Evolutionary conservation across 2,113 vertebrate genomes (phyloP).

Genomic region (Probosciger aterrimus): DNA sequence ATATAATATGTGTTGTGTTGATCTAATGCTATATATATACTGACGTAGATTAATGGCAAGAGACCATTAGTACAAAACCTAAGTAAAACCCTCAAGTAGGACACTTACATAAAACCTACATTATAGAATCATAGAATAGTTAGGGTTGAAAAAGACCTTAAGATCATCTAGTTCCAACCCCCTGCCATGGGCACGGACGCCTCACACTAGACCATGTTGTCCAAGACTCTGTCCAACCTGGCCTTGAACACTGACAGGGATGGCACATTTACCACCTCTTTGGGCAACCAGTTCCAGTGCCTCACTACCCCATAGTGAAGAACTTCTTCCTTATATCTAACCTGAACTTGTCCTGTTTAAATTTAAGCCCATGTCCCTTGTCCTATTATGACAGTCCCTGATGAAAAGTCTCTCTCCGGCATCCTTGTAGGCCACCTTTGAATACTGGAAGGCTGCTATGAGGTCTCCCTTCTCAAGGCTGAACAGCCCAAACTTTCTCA

Average conservation of each 20-base stretch:
- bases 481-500: not conserved
- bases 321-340: not conserved
- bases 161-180: not conserved
- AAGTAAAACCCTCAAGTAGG: not conserved
- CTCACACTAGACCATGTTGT: not conserved
- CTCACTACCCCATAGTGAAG: not conserved
- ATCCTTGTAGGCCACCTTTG: not conserved
- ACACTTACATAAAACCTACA: not conserved
- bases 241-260: not conserved
- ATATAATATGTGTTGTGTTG: not conserved
- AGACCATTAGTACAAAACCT: not conserved
- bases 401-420: not conserved
- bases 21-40: not conserved
- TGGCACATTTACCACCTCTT: not conserved
- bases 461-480: not conserved
- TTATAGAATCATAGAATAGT: not conserved
- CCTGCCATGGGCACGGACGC: not conserved
- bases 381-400: not conserved
- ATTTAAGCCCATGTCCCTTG: not conserved
- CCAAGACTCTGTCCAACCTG: not conserved
- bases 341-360: not conserved
- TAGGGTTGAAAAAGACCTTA: not conserved
- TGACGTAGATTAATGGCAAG: not conserved
- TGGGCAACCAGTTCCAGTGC: not conserved
- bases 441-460: not conserved